phyloP scores from a whole-genome alignment of 2,113 vertebrate species.

The Neolamprologus tretocephalus region DNA sequence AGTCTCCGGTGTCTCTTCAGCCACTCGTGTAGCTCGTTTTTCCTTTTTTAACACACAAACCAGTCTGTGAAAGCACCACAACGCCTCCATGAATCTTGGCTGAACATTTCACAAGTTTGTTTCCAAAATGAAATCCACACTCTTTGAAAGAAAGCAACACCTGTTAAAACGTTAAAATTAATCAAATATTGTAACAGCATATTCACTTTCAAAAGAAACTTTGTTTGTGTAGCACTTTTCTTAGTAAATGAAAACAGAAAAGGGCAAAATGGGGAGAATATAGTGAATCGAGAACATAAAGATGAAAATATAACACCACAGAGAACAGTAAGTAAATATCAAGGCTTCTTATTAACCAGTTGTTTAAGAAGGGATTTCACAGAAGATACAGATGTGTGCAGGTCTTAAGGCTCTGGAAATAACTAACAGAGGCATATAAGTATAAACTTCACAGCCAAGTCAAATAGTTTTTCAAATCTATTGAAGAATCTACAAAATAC shows the following conservation, averaged over 20 bases:
- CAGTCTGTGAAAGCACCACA: not conserved
- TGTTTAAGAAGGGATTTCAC: not conserved
- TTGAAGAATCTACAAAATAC: not conserved
- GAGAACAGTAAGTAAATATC: not conserved
- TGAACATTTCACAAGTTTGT: slow-evolving; percentile 25
- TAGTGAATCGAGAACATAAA: not conserved
- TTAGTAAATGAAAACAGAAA: not conserved
- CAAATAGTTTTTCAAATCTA: not conserved
- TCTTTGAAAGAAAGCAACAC: not conserved
- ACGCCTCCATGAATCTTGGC: slow-evolving; percentile 29
- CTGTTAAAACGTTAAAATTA: not conserved
- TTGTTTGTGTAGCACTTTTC: not conserved
- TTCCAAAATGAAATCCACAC: slow-evolving; percentile 18
- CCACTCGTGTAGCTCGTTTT: not conserved
- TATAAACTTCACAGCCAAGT: not conserved
- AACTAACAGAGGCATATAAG: not conserved
- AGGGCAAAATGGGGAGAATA: not conserved
- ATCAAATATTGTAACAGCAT: not conserved
- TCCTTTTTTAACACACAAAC: not conserved
- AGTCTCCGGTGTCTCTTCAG: not conserved
- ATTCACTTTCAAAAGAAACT: not conserved
- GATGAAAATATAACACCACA: rapidly evolving
- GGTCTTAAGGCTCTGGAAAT: not conserved
- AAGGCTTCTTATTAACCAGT: not conserved
- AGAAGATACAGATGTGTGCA: not conserved